Base-by-base conservation (phyloP, 1,140 invertebrate species). In the Samia ricini region DNA sequence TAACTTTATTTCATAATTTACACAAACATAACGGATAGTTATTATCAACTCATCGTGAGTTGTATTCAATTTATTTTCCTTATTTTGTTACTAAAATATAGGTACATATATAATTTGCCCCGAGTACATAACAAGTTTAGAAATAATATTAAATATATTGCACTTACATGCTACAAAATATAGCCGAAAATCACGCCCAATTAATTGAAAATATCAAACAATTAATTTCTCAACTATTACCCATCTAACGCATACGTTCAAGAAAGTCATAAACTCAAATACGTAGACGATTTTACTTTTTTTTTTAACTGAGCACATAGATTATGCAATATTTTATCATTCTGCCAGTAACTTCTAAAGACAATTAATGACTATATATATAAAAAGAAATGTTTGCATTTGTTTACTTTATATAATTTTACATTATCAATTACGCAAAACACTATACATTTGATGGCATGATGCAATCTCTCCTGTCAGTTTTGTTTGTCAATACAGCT, bases 1-100 rank as follows among this genome's bases (percentile, higher is more conserved):
- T 76, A 88, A 88, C 82, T 84, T 83, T 86, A 81, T 85, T 86
- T 79, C 69, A 85, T 84, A 88, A 88, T 85, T 85, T 88, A 88
- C 79, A 88, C 82, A 88, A 88, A 88, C 82, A 85, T 85, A 88
- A 88, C 85, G 79, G n/a, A 79, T 79, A 80, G 69, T 78, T 82
- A 81, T 73, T 74, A 71, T 77, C 74, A 80, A 80, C 73, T 76
- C 70, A 70, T 67, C 70, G 67, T 57, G 58, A 42, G 29, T 24
- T 15, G 33, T 42, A 15, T 42, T 15, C 55, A 49, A 66, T 60
- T 61, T 56, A 56, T 58, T 60, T 64, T 22, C 61, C 51, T 51
- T 51, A 61, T 61, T 52, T 66, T 36, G 61, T 61, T 68, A 68
- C 66, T 63, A 68, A 63, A 63, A 12, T 63, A 63, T 68, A 42